Base-by-base conservation (phyloP, 2,888 invertebrate genomes). In the Byasa hedistus region DNA sequence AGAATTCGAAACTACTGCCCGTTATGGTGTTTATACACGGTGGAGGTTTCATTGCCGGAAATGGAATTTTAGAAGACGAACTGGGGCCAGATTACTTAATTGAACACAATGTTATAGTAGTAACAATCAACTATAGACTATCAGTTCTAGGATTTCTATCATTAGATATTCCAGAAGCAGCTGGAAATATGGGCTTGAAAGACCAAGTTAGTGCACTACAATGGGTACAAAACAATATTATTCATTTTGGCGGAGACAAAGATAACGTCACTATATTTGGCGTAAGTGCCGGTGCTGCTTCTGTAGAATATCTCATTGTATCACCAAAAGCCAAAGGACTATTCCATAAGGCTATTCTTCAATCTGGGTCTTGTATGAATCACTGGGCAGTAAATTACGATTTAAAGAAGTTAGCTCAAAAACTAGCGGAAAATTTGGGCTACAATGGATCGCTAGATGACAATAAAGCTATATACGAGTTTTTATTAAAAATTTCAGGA, bases 71-170 rank as follows among this genome's bases (percentile, higher is more conserved):
- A 7, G 81, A 81, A 66, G 70, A 74, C 39, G 76, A 79, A 60
- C 73, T 73, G 23, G 87, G 86, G 8, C 86, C 89, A 2, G 84
- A 87, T 64, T 84, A 79, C 64, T 76, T 92, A 2, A 72, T 87
- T 8, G 80, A 85, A 70, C 75, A 84, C 61, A 74, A 79, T 39
- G 81, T 81, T 15, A 78, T 91, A 3, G 72, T 92, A 3, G 88
- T 91, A 1, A 80, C 85, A 2, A 76, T 90, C 7, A 91, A 91
- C 70, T 91, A 89, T 69, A 83, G 90, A 71, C 70, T 90, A 1
- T 83, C 83, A 23, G 76, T 83, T 2, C 77, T 90, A 12, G 90
- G 90, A 21, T 89, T 86, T 69, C 73, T 88, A 7, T 77, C 80
- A n/a, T 72, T 86, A 23, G 82, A 81, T 59, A 79, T 85, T 15